Evolutionary conservation across 1,140 invertebrate genomes (phyloP), one percentile per base, ranked within the genome.

Genomic region (Triops longicaudatus): DNA sequence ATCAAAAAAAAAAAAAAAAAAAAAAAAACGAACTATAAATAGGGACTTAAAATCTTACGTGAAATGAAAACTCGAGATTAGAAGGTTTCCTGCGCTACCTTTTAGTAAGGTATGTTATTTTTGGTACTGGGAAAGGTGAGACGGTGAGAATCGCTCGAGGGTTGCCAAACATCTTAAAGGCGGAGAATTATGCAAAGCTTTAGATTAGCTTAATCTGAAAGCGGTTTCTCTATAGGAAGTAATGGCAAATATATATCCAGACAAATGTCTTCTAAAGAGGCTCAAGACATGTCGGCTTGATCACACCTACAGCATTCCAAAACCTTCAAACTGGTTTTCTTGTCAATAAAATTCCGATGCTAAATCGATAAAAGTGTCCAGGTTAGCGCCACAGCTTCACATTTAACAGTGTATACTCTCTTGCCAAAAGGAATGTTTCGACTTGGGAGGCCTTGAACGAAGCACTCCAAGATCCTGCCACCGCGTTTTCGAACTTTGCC

Each of bases 311-410:
- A 63, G 22, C 50, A 63, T 63, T 63, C 50, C 50, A n/a, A n/a
- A 63, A 5, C 50, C 50, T 63, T 63, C 17, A 22, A 63, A 63
- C 50, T n/a, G 50, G 50, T 63, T 63, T 63, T 63, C 17, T 63
- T 22, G 22, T 63, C 50, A 63, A 63, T 63, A 63, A 63, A 63
- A 63, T 22, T 63, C 50, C 50, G 50, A 63, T 63, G 50, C 50
- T 17, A 63, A n/a, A 22, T 63, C 50, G 50, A 63, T 63, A 63
- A 63, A 37, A 63, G 50, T 63, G 50, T 63, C 50, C 22, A n/a
- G 50, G 50, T 63, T 63, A 63, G 50, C 50, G 22, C 50, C 22
- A 63, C 50, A 63, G 22, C 50, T 63, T 63, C 50, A 63, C 50
- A 14, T 63, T 63, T 63, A 37, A 63, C 50, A 63, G 50, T 63